phyloP scores from a whole-genome alignment of 2,797 vertebrate genomes.

The Darevskia nairensis region DNA sequence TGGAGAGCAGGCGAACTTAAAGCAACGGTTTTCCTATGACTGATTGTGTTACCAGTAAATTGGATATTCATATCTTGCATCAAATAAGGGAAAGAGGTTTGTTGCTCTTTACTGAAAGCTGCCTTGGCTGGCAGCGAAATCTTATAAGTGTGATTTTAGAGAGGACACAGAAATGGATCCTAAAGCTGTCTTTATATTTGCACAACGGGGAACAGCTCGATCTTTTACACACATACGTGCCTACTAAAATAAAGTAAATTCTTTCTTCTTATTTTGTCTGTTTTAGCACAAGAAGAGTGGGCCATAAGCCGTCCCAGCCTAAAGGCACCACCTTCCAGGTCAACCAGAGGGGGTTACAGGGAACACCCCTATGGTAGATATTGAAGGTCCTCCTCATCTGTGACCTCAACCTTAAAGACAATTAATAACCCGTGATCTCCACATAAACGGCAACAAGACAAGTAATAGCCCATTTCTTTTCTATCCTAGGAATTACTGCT shows the following conservation, averaged over 20 bases:
- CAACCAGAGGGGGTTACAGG: constrained; percentile 95
- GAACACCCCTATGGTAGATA: constrained; percentile 99
- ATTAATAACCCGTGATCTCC: constrained; percentile 84
- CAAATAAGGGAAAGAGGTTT: constrained; percentile 26
- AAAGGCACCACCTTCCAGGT: constrained; percentile 92
- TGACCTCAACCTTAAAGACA: constrained; percentile 87
- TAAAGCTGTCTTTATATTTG: constrained; percentile 27
- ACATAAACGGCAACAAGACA: constrained; percentile 86
- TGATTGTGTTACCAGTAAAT: constrained; percentile 38
- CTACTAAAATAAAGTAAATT: constrained; percentile 46
- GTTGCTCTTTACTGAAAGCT: constrained; percentile 15
- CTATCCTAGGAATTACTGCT: constrained; percentile 82
- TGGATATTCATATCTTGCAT: constrained; percentile 41
- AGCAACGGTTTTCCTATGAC: constrained; percentile 25
- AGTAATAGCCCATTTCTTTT: constrained; percentile 88
- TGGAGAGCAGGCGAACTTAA: constrained; percentile 35
- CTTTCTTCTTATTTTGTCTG: constrained; percentile 69
- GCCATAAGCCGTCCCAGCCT: constrained; percentile 86
- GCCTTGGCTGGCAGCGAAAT: background rate
- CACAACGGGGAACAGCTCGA: constrained; percentile 7
- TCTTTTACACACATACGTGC: constrained; percentile 21
- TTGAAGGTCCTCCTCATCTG: constrained; percentile 93
- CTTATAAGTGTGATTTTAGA: constrained; percentile 39
- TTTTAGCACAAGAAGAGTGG: constrained; percentile 95
- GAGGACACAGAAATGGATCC: constrained; percentile 35